Evolutionary conservation across 2,888 invertebrate species (phyloP), one percentile per base, ranked within the genome.

Genomic region (Hydrotaea cyrtoneurina): DNA sequence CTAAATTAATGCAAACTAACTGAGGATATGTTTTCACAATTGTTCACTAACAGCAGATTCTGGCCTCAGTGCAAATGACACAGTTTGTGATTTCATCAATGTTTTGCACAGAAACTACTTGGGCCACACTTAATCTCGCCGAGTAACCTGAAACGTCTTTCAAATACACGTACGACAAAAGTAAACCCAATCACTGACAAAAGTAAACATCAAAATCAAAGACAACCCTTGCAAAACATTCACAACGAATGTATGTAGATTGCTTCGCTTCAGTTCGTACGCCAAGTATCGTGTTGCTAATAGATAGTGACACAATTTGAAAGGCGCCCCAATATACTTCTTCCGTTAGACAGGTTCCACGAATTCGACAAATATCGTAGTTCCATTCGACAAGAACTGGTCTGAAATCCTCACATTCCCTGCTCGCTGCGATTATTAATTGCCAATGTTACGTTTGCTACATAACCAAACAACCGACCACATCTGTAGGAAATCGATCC

Each of bases 401-500:
- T 7, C 23, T n/a, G n/a, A n/a, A n/a, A n/a, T 17, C 74, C 78
- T 80, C 80, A 19, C 43, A 72, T 83, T 83, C 78, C 83, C 31
- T 77, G 75, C 71, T 75, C 71, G 74, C 80, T 80, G 74, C 78
- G 78, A 80, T 78, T 83, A 83, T 83, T 83, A 80, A 83, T 83
- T 80, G 83, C 80, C 71, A 78, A 71, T 83, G 83, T 83, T 78
- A 80, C 74, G 71, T 80, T 83, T 80, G 80, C 74, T 78, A 83
- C 83, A 83, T 78, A 80, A 80, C 80, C 73, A 55, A 50, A 4
- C 39, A 8, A 39, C n/a, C n/a, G 83, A 72, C 72, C 69, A 76
- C 79, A 83, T 80, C 80, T 83, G 83, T 80, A 76, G n/a, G 21
- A 21, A 55, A 55, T 83, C 36, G 39, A 80, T 80, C 80, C 83